phyloP scores from a whole-genome alignment of 1,140 invertebrate genomes.

The Cyphomyrmex costatus region DNA sequence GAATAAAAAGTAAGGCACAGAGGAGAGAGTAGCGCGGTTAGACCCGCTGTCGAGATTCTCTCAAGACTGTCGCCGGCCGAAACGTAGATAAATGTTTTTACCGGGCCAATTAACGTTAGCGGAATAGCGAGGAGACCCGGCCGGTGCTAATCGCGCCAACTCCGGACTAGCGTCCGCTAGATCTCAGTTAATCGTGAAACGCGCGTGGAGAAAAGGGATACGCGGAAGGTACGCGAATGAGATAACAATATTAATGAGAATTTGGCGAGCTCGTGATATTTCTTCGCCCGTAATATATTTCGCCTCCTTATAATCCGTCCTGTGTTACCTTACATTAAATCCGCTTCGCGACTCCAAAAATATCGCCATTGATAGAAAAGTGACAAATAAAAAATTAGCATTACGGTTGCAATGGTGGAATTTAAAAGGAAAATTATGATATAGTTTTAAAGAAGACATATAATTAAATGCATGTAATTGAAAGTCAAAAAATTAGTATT shows the following conservation, averaged over 20 bases:
- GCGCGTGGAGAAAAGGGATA: background rate
- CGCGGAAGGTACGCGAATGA: background rate
- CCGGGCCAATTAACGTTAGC: slow-evolving; percentile 59
- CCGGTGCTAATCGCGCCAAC: slow-evolving; percentile 25
- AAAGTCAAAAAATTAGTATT: too few species aligned
- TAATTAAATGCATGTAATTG: too few species aligned
- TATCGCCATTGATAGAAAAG: background rate
- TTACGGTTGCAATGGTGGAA: too few species aligned
- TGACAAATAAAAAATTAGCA: too few species aligned
- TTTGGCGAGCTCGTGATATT: background rate
- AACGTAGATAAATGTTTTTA: slow-evolving; percentile 66
- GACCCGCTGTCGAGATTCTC: slow-evolving; percentile 36
- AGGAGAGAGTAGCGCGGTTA: background rate
- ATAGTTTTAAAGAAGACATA: too few species aligned
- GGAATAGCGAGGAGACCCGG: slow-evolving; percentile 19
- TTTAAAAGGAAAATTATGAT: too few species aligned
- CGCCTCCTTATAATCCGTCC: background rate
- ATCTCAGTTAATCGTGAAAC: slow-evolving; percentile 36
- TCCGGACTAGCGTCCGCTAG: background rate
- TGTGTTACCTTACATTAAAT: background rate
- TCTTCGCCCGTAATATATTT: background rate
- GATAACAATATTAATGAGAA: slow-evolving; percentile 12
- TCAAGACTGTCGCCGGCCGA: slow-evolving; percentile 33
- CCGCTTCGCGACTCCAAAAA: background rate
- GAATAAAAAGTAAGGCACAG: slow-evolving; percentile 60